phyloP scores from a whole-genome alignment of 2,797 vertebrate species.

The Gorsachius magnificus region DNA sequence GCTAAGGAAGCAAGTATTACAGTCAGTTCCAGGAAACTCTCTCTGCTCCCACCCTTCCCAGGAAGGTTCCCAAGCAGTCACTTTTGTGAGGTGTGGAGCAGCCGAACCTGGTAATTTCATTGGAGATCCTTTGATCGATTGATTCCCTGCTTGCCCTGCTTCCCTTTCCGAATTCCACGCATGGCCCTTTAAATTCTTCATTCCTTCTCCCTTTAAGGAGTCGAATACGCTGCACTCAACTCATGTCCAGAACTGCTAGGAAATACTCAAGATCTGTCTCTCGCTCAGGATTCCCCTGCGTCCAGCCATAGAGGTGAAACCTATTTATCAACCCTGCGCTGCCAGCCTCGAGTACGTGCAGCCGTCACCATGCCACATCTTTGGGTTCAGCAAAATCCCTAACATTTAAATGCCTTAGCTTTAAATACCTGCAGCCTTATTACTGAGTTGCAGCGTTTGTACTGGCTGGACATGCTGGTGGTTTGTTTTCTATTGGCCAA shows the following conservation, averaged over 20 bases:
- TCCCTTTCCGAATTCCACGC: background rate
- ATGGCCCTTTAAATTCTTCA: background rate
- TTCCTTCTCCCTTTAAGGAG: constrained; percentile 29
- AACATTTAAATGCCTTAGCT: background rate
- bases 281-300: constrained; percentile 26
- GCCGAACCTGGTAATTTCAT: background rate
- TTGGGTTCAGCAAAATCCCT: background rate
- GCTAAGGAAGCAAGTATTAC: background rate
- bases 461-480: background rate
- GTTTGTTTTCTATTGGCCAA: background rate
- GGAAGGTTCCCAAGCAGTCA: background rate
- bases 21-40: background rate
- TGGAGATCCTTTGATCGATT: background rate
- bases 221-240: background rate
- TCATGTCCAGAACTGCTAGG: constrained; percentile 38
- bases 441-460: background rate
- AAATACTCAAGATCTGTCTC: constrained; percentile 16
- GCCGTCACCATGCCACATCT: background rate
- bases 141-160: background rate
- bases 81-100: background rate
- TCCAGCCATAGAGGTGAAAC: constrained; percentile 16
- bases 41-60: background rate
- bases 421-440: background rate
- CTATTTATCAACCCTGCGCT: background rate
- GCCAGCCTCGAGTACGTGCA: background rate